Conservation (phyloP, 2,113 vertebrate genomes). For the Crocuta crocuta region DNA sequence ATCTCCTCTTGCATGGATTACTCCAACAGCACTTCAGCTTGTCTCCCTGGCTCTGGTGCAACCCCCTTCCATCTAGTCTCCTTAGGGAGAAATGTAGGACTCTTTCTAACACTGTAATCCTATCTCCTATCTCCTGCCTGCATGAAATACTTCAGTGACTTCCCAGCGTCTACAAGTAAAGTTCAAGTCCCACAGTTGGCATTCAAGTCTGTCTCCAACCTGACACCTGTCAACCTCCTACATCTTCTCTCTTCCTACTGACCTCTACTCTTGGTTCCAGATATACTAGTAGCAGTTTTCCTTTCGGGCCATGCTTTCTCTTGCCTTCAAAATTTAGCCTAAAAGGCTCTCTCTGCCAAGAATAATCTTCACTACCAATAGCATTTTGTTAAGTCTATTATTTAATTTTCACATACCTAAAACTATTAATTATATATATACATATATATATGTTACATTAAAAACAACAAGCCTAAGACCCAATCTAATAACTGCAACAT, state of each 20-base stretch:
- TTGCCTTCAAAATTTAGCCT: neutral
- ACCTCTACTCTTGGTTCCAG: neutral
- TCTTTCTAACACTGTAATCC: neutral
- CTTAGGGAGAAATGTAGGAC: neutral
- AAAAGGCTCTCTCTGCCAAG: neutral
- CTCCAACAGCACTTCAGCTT: neutral
- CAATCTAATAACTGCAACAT: neutral
- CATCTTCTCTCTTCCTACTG: neutral
- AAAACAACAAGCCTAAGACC: neutral
- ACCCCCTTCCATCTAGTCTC: neutral
- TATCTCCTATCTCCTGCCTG: neutral
- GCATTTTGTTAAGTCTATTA: neutral
- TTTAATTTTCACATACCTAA: neutral
- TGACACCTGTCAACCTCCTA: neutral
- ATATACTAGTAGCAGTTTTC: neutral
- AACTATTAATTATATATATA: neutral
- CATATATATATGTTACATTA: neutral
- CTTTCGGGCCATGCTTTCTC: neutral
- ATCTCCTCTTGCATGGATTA: neutral
- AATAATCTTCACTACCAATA: neutral
- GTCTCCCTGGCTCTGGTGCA: neutral
- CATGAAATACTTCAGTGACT: neutral
- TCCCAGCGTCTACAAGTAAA: neutral
- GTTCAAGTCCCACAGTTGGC: neutral
- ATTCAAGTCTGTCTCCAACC: neutral